These are phyloP conservation scores for Lates japonicus DNA, from an alignment of 2,797 vertebrate genomes.

Conservation along the genomic window DNA sequence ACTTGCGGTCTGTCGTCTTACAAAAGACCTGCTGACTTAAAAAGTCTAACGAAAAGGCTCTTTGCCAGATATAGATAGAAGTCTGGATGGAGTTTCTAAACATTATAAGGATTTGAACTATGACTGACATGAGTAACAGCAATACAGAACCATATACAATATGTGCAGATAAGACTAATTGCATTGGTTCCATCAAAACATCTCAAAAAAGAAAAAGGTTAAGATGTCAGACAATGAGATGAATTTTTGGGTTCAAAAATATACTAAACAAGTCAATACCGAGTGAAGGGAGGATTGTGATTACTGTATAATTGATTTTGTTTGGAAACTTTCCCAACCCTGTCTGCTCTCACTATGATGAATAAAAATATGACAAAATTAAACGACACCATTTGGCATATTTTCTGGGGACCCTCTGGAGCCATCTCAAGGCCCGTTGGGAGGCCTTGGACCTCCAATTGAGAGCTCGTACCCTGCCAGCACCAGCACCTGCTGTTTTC, in stretches of 20 bases:
- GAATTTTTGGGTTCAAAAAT: background rate
- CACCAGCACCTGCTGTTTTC: conserved; percentile 74
- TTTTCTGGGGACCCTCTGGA: conserved; percentile 46
- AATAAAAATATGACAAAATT: conserved; percentile 43
- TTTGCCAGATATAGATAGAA: background rate
- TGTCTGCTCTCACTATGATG: background rate
- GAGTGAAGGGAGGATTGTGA: background rate
- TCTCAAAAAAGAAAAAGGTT: background rate
- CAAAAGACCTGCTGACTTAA: background rate
- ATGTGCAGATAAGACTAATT: background rate
- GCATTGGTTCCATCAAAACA: background rate
- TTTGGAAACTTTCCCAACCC: conserved; percentile 21
- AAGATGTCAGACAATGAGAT: background rate
- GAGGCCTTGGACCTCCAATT: conserved; percentile 55
- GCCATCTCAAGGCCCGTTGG: conserved; percentile 21
- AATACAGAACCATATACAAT: background rate
- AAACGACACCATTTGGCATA: conserved; percentile 56
- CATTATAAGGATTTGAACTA: background rate
- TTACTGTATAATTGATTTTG: conserved; percentile 2
- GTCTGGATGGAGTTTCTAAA: background rate
- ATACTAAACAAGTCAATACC: background rate
- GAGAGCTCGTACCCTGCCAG: conserved; percentile 40
- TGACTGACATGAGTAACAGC: background rate
- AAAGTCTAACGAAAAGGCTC: background rate
- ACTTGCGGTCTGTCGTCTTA: background rate